Evolutionary conservation across 2,888 invertebrate species (phyloP), one percentile per base, ranked within the genome.

Genomic region (Sinohyriopsis cumingii): DNA sequence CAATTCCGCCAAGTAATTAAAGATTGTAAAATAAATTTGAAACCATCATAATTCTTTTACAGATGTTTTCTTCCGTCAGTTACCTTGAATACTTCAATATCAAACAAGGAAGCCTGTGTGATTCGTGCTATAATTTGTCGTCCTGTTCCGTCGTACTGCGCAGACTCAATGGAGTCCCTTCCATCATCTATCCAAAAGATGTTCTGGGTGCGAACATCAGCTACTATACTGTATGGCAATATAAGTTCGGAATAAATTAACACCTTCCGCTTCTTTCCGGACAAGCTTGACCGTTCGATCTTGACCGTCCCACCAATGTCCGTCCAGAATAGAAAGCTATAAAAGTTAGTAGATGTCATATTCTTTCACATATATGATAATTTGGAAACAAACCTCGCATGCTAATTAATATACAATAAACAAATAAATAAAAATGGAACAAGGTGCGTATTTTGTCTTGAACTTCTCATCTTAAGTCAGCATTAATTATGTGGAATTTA

Each of bases 311-410:
- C n/a, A 3, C 63, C 63, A 18, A 55, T 25, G 20, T 68, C 63
- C 24, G 57, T 63, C 68, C 68, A 68, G 25, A 68, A 68, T 15
- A 68, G 12, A 24, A 24, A 68, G 0, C 68, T 68, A n/a, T n/a
- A 60, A 56, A 55, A 25, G 25, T 25, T 25, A 25, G 25, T 25
- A 1, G 4, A 4, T n/a, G n/a, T n/a, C n/a, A 25, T 25, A 4
- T 1, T 25, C 25, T 25, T 25, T 25, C 4, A 3, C 4, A 25
- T 25, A 25, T 25, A 25, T 25, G 4, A 25, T 25, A 25, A 25
- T 25, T 25, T 25, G 25, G 25, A 25, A 25, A 4, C 25, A 25
- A 25, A 3, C 3, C 25, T 25, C 25, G 25, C 25, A 25, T 25
- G 25, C 25, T 25, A 25, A 25, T 25, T 25, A 25, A 25, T 25